Evolutionary conservation across 2,797 vertebrate genomes (phyloP).

Genomic region (Poecilia wingei): DNA sequence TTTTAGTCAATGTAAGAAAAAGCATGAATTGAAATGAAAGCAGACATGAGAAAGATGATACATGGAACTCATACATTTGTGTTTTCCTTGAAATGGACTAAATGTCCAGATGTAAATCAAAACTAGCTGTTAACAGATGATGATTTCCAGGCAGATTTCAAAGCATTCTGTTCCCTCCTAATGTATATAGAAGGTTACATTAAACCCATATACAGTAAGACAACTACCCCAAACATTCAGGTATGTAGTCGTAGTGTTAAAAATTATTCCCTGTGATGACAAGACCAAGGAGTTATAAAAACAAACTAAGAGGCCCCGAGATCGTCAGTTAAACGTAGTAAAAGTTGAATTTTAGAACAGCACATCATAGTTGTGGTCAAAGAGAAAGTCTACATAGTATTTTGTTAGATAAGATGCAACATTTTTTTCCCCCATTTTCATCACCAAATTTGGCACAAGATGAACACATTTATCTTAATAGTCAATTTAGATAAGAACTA

Average conservation of each 20-base stretch:
- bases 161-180: background rate
- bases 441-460: background rate
- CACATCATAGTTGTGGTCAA: background rate
- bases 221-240: slow-evolving; percentile 13
- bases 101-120: slow-evolving; percentile 6
- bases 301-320: background rate
- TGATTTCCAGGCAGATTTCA: slow-evolving; percentile 6
- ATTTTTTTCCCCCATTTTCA: background rate
- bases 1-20: background rate
- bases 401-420: background rate
- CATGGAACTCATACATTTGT: background rate
- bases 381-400: background rate
- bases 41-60: background rate
- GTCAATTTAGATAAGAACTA: background rate
- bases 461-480: background rate
- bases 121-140: slow-evolving; percentile 7
- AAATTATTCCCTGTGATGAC: background rate
- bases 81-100: slow-evolving; percentile 8
- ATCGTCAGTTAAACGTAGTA: background rate
- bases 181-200: slow-evolving; percentile 10
- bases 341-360: background rate
- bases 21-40: background rate
- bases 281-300: background rate
- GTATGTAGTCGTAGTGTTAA: background rate
- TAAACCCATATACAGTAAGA: slow-evolving; percentile 4